Percentiles rank a stretch among this genome's conserved stretches.
phyloP scores from a whole-genome alignment of 1,140 invertebrate genomes.

The Cotesia vestalis region DNA sequence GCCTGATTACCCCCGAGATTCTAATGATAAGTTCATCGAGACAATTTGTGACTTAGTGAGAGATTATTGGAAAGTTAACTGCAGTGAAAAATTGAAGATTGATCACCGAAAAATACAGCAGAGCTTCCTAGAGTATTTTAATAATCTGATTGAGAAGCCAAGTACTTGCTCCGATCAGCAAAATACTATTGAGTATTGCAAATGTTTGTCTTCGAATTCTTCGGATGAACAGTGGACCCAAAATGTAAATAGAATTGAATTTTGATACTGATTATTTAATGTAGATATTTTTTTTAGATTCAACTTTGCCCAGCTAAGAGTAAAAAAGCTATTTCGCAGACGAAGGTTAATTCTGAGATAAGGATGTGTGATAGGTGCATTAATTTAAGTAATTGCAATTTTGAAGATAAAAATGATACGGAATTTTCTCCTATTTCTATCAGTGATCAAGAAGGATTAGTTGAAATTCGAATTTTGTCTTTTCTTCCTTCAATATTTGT shows the following conservation, averaged over 20 bases:
- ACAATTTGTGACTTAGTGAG: neutral
- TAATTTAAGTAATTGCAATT: neutral
- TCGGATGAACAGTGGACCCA: too few relatives aligned
- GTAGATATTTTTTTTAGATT: too few relatives aligned
- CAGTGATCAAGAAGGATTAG: conserved; percentile 46
- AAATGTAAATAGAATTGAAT: too few relatives aligned
- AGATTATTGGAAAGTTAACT: neutral
- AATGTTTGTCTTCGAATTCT: too few relatives aligned
- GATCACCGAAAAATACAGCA: neutral
- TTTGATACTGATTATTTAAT: too few relatives aligned
- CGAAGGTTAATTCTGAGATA: neutral
- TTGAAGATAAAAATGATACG: neutral
- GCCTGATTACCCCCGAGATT: too few relatives aligned
- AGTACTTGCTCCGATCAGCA: too few relatives aligned
- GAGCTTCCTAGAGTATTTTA: neutral
- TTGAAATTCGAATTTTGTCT: conserved; percentile 52
- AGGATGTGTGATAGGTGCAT: neutral
- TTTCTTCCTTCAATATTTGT: conserved; percentile 51
- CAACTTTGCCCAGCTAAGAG: too few relatives aligned
- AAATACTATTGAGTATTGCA: too few relatives aligned
- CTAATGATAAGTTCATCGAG: neutral
- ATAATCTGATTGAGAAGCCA: too few relatives aligned
- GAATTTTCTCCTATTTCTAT: conserved; percentile 34
- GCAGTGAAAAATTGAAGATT: neutral
- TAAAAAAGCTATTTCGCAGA: too few relatives aligned